Percentiles rank a stretch among this genome's conserved stretches.
These are phyloP conservation scores for Podocnemis expansa DNA, from an alignment of 2,113 vertebrate species.

Conservation along the genomic window DNA sequence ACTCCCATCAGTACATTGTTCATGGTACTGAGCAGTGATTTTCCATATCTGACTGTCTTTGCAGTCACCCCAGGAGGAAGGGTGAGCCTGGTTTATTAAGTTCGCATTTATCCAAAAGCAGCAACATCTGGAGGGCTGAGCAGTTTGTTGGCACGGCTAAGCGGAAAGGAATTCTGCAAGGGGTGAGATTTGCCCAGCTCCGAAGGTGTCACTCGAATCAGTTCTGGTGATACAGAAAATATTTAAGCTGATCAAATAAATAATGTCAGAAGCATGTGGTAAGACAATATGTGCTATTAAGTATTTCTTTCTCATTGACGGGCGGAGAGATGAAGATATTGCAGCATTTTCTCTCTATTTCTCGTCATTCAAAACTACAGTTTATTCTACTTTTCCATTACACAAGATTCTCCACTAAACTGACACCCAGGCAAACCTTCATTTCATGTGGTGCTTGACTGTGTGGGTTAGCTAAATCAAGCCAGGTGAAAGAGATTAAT, in stretches of 20 bases:
- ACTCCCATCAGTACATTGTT: conserved; percentile 67
- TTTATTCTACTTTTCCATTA: background rate
- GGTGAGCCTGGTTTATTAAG: conserved; percentile 78
- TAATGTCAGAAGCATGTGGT: conserved; percentile 7
- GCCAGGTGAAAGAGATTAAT: conserved; percentile 34
- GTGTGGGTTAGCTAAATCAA: conserved; percentile 15
- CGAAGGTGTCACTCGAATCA: conserved; percentile 76
- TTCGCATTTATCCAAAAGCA: conserved; percentile 77
- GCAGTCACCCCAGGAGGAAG: conserved; percentile 80
- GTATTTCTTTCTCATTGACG: conserved; percentile 56
- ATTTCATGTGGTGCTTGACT: conserved; percentile 24
- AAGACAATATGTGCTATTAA: background rate
- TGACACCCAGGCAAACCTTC: background rate
- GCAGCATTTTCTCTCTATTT: background rate
- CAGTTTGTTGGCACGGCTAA: conserved; percentile 75
- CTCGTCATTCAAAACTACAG: background rate
- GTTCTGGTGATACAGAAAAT: conserved; percentile 72
- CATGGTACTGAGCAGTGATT: conserved; percentile 75
- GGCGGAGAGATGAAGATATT: background rate
- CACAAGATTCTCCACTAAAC: background rate
- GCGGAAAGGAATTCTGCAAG: conserved; percentile 70
- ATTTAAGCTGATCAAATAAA: conserved; percentile 57
- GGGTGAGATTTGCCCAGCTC: conserved; percentile 78
- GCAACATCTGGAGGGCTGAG: conserved; percentile 77
- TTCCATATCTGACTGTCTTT: conserved; percentile 77